Conservation (phyloP, 2,888 invertebrate species). For the Pyrgus malvae region DNA sequence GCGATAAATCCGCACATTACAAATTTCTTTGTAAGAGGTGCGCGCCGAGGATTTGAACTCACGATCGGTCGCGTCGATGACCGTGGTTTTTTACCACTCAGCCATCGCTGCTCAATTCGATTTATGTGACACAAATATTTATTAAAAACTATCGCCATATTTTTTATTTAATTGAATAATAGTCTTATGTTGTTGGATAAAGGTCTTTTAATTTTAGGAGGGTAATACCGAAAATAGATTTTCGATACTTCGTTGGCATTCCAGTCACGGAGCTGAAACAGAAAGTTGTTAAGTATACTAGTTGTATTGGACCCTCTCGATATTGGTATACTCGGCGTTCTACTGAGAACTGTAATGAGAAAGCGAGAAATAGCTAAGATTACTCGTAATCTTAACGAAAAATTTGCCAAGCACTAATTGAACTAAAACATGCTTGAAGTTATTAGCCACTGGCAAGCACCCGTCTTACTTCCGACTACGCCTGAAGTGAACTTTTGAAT, state of each 20-base stretch:
- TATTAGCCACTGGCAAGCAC: no score
- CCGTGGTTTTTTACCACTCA: no score
- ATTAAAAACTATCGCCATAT: conserved; percentile 28
- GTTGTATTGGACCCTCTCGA: conserved; percentile 22
- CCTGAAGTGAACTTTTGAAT: no score
- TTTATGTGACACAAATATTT: conserved; percentile 7
- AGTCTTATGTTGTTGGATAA: background rate
- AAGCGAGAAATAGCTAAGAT: background rate
- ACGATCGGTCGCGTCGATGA: no score
- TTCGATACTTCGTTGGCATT: conserved; percentile 39
- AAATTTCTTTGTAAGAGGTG: no score
- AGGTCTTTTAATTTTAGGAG: conserved; percentile 7
- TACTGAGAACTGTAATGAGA: background rate
- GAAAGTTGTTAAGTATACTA: conserved; percentile 37
- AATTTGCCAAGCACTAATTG: no score
- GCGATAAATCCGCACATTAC: no score
- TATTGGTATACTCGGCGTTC: conserved; percentile 2
- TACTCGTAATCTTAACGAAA: background rate
- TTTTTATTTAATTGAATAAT: conserved; percentile 20
- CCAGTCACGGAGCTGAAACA: conserved; percentile 35
- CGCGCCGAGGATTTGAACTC: no score
- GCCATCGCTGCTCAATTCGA: no score
- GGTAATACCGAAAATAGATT: conserved; percentile 26
- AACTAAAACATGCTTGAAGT: no score
- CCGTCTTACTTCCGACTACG: no score